Base-by-base conservation (phyloP, 2,888 invertebrate genomes). In the Fragum sueziense region DNA sequence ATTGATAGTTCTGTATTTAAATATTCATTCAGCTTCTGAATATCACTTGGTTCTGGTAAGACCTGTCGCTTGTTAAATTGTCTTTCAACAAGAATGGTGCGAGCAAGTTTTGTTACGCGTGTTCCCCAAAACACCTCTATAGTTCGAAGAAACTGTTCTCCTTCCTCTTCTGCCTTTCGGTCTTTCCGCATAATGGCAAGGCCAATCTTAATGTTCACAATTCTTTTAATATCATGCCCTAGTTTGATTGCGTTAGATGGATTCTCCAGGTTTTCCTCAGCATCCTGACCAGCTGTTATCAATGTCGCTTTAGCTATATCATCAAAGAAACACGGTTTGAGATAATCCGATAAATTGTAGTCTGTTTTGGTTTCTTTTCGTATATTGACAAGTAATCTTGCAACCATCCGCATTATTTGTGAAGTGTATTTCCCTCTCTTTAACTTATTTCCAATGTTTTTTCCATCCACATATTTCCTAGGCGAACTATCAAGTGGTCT, bases 71-170 rank as follows among this genome's bases (percentile, higher is more conserved):
- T 59, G 31, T 47, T 31, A 33, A 52, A 73, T n/a, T 25, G 51
- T 37, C 74, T 78, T 33, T 72, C 68, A 17, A 37, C 47, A 1
- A 77, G 51, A 7, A 61, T 27, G 2, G 57, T 68, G 2, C 77
- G 41, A 2, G 77, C 72, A n/a, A 65, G 27, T 61, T 77, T 73
- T 1, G 73, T 73, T 4, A 73, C 77, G 20, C 41, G 41, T 11
- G 73, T 68, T n/a, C 68, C 80, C 80, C 74, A 80, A 33, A 67
- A 76, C 11, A 80, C 51, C 20, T 47, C 57, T 71, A 80, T 80
- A 11, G 74, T 9, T 37, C 74, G 73, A 7, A 77, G 34, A 29
- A 76, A 20, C 0, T 70, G 25, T 41, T 77, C 77, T n/a, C 62
- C 73, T 25, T 80, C 70, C 14, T 52, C 37, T 52, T 59, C 31